These are phyloP conservation scores for Myathropa florea DNA, from an alignment of 2,888 invertebrate species.

Conservation along the genomic window DNA sequence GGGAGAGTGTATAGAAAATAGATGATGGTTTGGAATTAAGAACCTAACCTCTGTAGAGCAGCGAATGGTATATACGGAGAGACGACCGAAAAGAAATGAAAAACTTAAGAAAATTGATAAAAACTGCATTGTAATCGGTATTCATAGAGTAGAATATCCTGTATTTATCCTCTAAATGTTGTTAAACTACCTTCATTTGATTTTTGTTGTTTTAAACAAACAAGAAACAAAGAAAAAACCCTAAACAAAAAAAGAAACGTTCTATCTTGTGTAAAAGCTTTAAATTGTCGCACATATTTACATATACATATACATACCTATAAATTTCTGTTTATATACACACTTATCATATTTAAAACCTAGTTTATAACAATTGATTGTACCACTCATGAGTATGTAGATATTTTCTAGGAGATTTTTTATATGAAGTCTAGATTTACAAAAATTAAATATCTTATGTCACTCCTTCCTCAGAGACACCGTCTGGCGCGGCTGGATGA, in stretches of 20 bases:
- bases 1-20: background rate
- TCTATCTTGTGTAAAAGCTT: conserved; percentile 32
- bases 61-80: background rate
- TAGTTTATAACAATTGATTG: conserved; percentile 15
- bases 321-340: conserved; percentile 11
- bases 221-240: background rate
- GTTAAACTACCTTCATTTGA: background rate
- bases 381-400: conserved; percentile 33
- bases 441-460: too few species aligned
- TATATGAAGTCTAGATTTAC: background rate
- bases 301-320: background rate
- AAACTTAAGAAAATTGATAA: too few species aligned
- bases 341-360: conserved; percentile 10
- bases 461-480: too few species aligned
- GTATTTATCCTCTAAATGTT: conserved; percentile 33
- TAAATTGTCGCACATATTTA: conserved; percentile 26
- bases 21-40: background rate
- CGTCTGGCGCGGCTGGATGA: background rate
- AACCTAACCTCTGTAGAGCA: background rate
- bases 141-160: background rate
- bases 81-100: background rate
- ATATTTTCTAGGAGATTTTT: conserved; percentile 48
- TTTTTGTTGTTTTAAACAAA: conserved; percentile 55
- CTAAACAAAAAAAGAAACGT: conserved; percentile 4
- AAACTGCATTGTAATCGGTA: background rate